A percentile compares a stretch with the other conserved stretches of the same genome.
These are phyloP conservation scores for Drosophila algonquin DNA, from an alignment of 2,888 invertebrate genomes.

Conservation along the genomic window DNA sequence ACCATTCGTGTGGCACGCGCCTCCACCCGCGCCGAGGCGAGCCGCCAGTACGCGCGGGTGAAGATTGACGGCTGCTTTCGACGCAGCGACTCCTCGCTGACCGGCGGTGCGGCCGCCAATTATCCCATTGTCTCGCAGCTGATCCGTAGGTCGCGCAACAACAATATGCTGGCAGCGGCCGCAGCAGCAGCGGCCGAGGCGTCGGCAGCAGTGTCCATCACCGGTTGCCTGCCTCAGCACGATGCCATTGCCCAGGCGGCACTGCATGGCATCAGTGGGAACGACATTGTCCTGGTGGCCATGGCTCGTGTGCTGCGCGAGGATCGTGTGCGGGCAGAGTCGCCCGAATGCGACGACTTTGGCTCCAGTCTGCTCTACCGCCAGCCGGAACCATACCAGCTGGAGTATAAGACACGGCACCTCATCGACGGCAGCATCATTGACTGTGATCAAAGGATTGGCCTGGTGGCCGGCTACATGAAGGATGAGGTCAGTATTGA, in stretches of 20 bases:
- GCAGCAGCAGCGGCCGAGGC: constrained; percentile 60
- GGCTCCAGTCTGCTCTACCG: constrained; percentile 86
- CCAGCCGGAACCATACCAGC: constrained; percentile 88
- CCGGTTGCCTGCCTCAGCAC: constrained; percentile 69
- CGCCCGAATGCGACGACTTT: constrained; percentile 2
- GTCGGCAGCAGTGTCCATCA: constrained; percentile 42
- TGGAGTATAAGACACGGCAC: constrained; percentile 95
- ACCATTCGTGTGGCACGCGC: constrained; percentile 87
- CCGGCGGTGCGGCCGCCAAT: constrained; percentile 84
- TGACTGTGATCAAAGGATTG: constrained; percentile 95
- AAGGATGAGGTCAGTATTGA: constrained; percentile 89
- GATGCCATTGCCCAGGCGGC: constrained; percentile 85
- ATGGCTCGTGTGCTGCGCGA: constrained; percentile 90
- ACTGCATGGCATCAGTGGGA: constrained; percentile 85
- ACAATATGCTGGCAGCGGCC: constrained; percentile 73
- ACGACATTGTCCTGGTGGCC: constrained; percentile 89
- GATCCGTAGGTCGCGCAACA: constrained; percentile 84
- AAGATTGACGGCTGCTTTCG: constrained; percentile 88
- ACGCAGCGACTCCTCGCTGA: constrained; percentile 85
- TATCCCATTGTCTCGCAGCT: constrained; percentile 84
- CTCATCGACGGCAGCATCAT: constrained; percentile 94
- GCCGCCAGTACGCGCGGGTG: constrained; percentile 88
- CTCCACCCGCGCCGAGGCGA: constrained; percentile 89
- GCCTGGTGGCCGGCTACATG: constrained; percentile 94
- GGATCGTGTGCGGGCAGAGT: constrained; percentile 17